Base-by-base conservation (phyloP, 2,113 vertebrate genomes). In the Seriola dumerili region DNA sequence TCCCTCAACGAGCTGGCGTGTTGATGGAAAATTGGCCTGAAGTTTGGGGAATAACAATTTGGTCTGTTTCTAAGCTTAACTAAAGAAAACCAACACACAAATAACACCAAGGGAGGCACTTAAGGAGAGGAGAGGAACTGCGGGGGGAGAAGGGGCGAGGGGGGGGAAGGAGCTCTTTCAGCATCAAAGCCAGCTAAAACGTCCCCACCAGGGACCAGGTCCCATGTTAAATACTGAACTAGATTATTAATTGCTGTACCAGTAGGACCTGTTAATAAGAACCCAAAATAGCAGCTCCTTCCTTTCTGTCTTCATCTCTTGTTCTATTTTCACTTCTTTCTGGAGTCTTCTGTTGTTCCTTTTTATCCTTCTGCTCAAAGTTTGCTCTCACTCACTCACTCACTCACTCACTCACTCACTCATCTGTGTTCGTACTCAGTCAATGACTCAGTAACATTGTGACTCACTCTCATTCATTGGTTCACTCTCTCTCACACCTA, bases 221-320 rank as follows among this genome's bases (percentile, higher is more conserved):
- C 94, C 93, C 93, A 93, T 92, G 93, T 92, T 95, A 95, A 94
- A 94, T 88, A 92, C 92, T 94, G 91, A 95, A 93, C 91, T 88
- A 93, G 91, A 92, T 95, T 93, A 95, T 95, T 94, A 94, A 95
- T 92, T 93, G 92, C 93, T 92, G 86, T 77, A 90, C 92, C 93
- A 95, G 91, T 46, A 94, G 93, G 94, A 95, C 90, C 91, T 91
- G 91, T 95, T 95, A 94, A 95, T 94, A 95, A 91, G 89, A 89
- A 85, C 85, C 85, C 70, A 84, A 83, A 95, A 94, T 94, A 94
- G 91, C 77, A 78, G 74, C 63, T 78, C 57, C 85, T 78, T 76
- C 46, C 61, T 78, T 58, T 88, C 70, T 67, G 54, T 86, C 81
- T 87, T 76, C 81, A 64, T 48, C 75, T 88, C 72, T 77, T 68